Conservation (phyloP, 2,113 vertebrate species). For the Rhabdomys dilectus region DNA sequence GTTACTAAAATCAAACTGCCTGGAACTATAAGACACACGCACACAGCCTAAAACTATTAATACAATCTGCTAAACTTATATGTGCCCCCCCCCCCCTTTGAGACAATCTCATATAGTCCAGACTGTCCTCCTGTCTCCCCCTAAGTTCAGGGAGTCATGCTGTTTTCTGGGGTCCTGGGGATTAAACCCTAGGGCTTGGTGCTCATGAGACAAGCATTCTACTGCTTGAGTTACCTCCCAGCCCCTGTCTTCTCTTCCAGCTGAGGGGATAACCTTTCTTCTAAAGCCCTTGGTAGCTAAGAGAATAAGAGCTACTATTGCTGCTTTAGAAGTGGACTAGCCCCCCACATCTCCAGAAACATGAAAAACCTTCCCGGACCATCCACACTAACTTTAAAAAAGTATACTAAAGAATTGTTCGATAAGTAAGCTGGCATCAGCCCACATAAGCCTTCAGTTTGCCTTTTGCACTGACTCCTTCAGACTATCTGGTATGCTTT, state of each 20-base stretch:
- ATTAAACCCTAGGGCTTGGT: not conserved
- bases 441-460: not conserved
- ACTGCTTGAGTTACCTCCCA: no score
- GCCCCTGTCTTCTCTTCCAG: not conserved
- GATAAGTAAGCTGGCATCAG: not conserved
- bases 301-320: not conserved
- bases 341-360: not conserved
- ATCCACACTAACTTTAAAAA: not conserved
- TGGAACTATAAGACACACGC: not conserved
- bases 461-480: not conserved
- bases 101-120: not conserved
- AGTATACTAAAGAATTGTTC: not conserved
- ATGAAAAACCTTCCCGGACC: not conserved
- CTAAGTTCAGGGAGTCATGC: not conserved
- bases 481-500: not conserved
- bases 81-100: not conserved
- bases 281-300: not conserved
- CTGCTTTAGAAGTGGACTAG: slow-evolving; percentile 15
- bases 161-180: not conserved
- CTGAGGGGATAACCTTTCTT: slow-evolving; percentile 10
- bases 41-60: not conserved
- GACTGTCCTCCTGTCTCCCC: no score
- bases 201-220: not conserved
- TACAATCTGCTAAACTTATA: not conserved
- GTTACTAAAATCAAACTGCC: slow-evolving; percentile 38